Evolutionary conservation across 2,797 vertebrate genomes (phyloP).

Genomic region (Onychomys torridus): DNA sequence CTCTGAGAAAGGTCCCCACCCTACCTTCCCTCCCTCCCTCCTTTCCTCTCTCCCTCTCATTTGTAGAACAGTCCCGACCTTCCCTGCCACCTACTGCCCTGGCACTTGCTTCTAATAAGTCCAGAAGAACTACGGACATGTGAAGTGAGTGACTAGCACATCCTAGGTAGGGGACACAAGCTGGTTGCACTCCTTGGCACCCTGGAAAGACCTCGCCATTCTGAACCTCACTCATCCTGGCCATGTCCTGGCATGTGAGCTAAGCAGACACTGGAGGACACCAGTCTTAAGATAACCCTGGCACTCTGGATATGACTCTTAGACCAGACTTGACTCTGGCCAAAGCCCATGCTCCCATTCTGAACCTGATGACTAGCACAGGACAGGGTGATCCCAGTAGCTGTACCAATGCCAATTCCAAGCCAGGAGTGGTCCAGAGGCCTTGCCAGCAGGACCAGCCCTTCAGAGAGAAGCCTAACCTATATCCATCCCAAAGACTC

Average conservation of each 20-base stretch:
- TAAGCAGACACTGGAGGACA: no score
- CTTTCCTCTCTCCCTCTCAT: background rate
- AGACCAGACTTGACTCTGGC: background rate
- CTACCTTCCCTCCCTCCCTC: background rate
- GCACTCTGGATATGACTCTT: rapidly evolving
- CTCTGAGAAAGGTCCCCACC: background rate
- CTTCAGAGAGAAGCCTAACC: background rate
- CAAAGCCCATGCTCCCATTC: rapidly evolving
- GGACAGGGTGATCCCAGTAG: no score
- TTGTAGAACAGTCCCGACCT: rapidly evolving
- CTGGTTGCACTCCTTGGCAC: rapidly evolving
- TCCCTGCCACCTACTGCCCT: rapidly evolving
- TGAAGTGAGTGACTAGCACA: background rate
- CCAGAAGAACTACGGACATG: rapidly evolving
- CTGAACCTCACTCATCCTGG: rapidly evolving
- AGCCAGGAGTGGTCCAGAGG: background rate
- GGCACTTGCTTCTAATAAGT: background rate
- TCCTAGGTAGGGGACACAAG: background rate
- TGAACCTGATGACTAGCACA: background rate
- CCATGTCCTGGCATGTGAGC: rapidly evolving
- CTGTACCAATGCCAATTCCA: background rate
- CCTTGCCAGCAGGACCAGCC: background rate
- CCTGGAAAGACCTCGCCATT: rapidly evolving
- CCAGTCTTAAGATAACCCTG: rapidly evolving
- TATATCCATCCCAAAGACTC: rapidly evolving